Base-by-base conservation (phyloP, 2,888 invertebrate species). In the Drosophila atripex region DNA sequence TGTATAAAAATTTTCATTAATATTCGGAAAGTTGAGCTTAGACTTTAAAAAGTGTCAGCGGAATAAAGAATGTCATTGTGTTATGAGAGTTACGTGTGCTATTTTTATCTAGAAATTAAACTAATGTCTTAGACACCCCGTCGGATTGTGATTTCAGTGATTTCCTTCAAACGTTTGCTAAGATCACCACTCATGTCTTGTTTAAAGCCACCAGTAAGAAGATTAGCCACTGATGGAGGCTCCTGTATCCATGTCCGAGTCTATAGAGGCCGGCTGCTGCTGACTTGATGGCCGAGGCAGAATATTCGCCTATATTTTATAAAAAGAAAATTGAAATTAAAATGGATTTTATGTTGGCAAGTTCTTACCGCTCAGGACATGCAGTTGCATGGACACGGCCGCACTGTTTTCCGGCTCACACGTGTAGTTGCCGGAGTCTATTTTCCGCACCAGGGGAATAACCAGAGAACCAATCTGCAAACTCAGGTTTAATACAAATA, bases 321-420 rank as follows among this genome's bases (percentile, higher is more conserved):
- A 6, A 12, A n/a, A n/a, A 4, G n/a, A n/a, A 35, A 11, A 35
- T 35, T n/a, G n/a, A 35, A 39, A n/a, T 14, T 16, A 39, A 14
- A 14, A 7, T 8, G 14, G 1, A 7, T 16, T 39, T 39, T 2
- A 39, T 16, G n/a, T 1, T 7, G 16, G 4, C 0, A 2, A 47
- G 12, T 35, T 78, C 87, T 93, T 92, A 97, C 97, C 97, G 92
- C 97, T 97, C 78, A 97, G 94, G 76, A 97, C 97, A 92, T 97
- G 97, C 85, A 97, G 94, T 89, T 96, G 94, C 73, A 97, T 96
- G 90, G 96, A 96, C 74, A 97, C 96, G 64, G 96, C 95, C 91
- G 96, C 95, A 82, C 97, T 94, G 92, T 98, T 99, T 87, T 97
- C 96, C 77, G 99, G 98, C 89, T 96, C 95, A 92, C 98, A 98